phyloP scores from a whole-genome alignment of 64 coral and sea anemone species.

The Montipora capricornis region DNA sequence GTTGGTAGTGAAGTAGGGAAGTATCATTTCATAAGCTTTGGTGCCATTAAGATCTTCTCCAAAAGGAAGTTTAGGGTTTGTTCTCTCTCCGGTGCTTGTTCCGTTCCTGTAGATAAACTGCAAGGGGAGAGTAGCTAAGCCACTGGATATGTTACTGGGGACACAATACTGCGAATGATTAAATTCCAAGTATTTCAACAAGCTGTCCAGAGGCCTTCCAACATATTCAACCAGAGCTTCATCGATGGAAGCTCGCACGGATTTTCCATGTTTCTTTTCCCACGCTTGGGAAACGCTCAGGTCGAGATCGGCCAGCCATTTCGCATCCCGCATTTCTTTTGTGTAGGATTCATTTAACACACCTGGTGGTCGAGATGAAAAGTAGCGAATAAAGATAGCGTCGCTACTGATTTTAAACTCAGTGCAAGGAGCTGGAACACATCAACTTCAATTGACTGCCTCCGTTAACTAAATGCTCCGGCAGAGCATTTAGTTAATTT shows the following conservation, averaged over 20 bases:
- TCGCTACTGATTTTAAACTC: not conserved
- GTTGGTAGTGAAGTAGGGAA: conserved; percentile 95
- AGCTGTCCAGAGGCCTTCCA: conserved; percentile 76
- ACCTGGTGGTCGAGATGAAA: not conserved
- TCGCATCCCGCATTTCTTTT: conserved; percentile 47
- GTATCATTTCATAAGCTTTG: conserved; percentile 65
- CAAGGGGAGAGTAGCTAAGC: conserved; percentile 83
- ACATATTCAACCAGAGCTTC: conserved; percentile 80
- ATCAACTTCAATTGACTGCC: no score
- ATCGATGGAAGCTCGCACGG: conserved; percentile 60
- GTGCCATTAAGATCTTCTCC: conserved; percentile 73
- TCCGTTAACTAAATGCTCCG: no score
- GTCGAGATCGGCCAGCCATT: conserved; percentile 52
- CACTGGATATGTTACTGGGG: conserved; percentile 92
- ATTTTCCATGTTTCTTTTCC: conserved; percentile 46
- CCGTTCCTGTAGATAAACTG: conserved; percentile 81
- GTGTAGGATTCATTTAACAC: conserved; percentile 49
- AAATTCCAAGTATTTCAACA: conserved; percentile 77
- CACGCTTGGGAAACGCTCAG: conserved; percentile 24
- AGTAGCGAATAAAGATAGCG: not conserved
- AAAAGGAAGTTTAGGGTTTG: conserved; percentile 68
- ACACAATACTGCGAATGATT: conserved; percentile 90
- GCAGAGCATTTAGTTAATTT: no score
- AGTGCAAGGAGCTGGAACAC: no score
- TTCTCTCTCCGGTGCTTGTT: conserved; percentile 39